Base-by-base conservation (phyloP, 1,140 invertebrate genomes). In the Dolichoris vasculosae region DNA sequence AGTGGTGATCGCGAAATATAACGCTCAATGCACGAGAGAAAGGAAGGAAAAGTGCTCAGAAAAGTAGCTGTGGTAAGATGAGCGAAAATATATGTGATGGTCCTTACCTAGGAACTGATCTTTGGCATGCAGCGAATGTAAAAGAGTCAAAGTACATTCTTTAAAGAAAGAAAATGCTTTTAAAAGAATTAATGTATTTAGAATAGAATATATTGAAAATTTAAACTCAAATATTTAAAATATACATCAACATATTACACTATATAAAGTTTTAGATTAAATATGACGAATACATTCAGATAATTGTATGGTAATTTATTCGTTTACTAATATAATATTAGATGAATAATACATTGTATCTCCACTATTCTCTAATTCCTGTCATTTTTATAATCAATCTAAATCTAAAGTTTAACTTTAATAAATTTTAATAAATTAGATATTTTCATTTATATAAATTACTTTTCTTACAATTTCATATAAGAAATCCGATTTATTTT, bases 1-100 rank as follows among this genome's bases (percentile, higher is more conserved):
- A 79, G 76, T 79, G 76, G 48, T 35, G 48, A 35, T 69, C 73
- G 55, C 40, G 9, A 71, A 46, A 67, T 51, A 71, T 51, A 35
- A 2, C 23, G 23, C 35, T 35, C 38, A n/a, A 26, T n/a, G 26
- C 23, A 26, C 1, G 38, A n/a, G 26, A n/a, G 38, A 73, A 73
- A 38, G 40, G 38, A n/a, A 40, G 59, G 40, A n/a, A 77, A 67
- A 67, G 38, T 1, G 15, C 38, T n/a, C 48, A 9, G 23, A 38
- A 51, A 77, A 77, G n/a, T 77, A 38, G 67, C 11, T 35, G 35
- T 11, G 51, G n/a, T n/a, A 23, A 15, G 38, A 59, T 59, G 59
- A 38, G 17, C 20, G 9, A 43, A 75, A 82, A 59, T 40, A 69
- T 48, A 55, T 43, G 20, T 17, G 35, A n/a, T 9, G 35, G 38